Base-by-base conservation (phyloP, 2,888 invertebrate genomes). In the Amiota communis region DNA sequence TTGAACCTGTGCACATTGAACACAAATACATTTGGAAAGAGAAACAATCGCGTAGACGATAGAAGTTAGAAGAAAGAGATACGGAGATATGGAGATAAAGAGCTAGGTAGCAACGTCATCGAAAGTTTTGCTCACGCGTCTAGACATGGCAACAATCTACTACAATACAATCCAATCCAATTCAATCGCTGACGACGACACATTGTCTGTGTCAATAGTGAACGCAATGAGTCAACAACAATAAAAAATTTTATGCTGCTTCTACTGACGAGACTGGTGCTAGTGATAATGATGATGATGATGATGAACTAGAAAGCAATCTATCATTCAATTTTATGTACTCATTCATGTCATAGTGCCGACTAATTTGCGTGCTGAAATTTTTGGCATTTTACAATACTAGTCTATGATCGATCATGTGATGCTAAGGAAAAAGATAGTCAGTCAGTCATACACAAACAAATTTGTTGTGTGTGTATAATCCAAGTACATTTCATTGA, bases 241-340 rank as follows among this genome's bases (percentile, higher is more conserved):
- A 36, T 36, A 36, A 36, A 36, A n/a, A 36, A 36, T 36, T 36
- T 2, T 36, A 36, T 36, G 36, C 36, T 36, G 3, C 4, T 6
- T 4, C 36, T 36, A 6, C 6, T 6, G 36, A 36, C 6, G 8
- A 6, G 2, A 36, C 36, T 36, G 8, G 36, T 36, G 36, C 36
- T 36, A 6, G 36, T 36, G 36, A 23, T 23, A 3, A 23, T 23
- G 23, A 23, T 23, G 23, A 23, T 36, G 6, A 36, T 36, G 53
- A 51, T 53, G n/a, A 53, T 53, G 53, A 53, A 53, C n/a, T 53
- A 53, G 15, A 53, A 53, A 53, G 17, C 59, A 59, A 59, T 59
- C 59, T 59, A 20, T 59, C 59, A 59, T 2, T 36, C 36, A 36
- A 1, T 36, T 59, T 59, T 17, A 20, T 15, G 11, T 20, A 59